Evolutionary conservation across 2,888 invertebrate species (phyloP).

Genomic region (Macrosiphum euphorbiae): DNA sequence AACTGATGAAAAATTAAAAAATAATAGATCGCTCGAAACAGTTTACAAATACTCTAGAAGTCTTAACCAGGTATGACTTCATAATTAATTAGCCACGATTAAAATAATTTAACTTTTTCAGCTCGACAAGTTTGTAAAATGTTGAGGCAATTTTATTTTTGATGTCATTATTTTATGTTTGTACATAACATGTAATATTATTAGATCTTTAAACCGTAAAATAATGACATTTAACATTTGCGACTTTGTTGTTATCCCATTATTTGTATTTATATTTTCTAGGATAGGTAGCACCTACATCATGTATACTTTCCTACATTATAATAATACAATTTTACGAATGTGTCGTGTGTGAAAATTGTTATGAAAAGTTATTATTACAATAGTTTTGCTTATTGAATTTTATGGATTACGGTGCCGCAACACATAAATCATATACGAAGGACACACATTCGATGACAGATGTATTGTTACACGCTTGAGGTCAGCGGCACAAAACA

Average conservation of each 20-base stretch:
- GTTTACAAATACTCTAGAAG: not conserved
- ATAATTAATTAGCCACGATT: not conserved
- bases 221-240: not conserved
- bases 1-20: not conserved
- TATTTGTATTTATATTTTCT: not conserved
- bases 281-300: not conserved
- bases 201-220: not conserved
- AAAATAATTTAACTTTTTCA: not conserved
- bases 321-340: not conserved
- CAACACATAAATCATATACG: conserved; percentile 49
- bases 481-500: conserved; percentile 60
- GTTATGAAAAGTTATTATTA: conserved; percentile 18
- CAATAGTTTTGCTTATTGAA: conserved; percentile 49
- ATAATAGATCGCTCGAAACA: not conserved
- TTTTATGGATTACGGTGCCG: conserved; percentile 8
- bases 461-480: conserved; percentile 35
- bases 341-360: not conserved
- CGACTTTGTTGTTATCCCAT: not conserved
- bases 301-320: not conserved
- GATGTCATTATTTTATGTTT: not conserved
- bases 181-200: not conserved
- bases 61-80: not conserved
- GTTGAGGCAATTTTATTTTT: not conserved
- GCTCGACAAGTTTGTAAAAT: not conserved
- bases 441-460: conserved; percentile 55